These are phyloP conservation scores for Malurus elegans DNA, from an alignment of 2,113 vertebrate species.

Conservation along the genomic window DNA sequence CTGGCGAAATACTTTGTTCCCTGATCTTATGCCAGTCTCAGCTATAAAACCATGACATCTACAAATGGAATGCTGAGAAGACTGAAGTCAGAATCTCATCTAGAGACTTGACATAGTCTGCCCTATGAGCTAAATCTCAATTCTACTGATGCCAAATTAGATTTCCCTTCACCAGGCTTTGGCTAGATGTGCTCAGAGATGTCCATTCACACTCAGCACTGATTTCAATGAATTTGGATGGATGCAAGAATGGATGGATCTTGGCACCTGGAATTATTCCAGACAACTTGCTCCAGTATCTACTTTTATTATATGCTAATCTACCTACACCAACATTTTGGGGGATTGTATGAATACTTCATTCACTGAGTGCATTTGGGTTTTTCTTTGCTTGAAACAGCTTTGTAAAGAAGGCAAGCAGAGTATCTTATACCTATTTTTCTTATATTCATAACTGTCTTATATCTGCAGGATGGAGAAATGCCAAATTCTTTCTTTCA, in stretches of 20 bases:
- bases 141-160: background rate
- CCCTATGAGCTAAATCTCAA: background rate
- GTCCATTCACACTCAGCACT: background rate
- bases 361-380: background rate
- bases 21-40: background rate
- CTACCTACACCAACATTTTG: background rate
- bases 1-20: background rate
- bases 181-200: background rate
- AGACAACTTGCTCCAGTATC: background rate
- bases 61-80: background rate
- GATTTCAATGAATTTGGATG: background rate
- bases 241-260: background rate
- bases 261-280: background rate
- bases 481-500: conserved; percentile 20
- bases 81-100: background rate
- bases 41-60: background rate
- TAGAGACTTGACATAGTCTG: background rate
- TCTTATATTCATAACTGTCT: background rate
- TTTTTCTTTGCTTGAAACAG: background rate
- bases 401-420: background rate
- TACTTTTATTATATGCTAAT: background rate
- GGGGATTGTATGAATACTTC: background rate
- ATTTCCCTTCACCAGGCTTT: background rate
- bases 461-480: background rate
- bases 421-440: background rate